Evolutionary conservation across 2,888 invertebrate genomes (phyloP).

Genomic region (Listrodromus nycthemerus): DNA sequence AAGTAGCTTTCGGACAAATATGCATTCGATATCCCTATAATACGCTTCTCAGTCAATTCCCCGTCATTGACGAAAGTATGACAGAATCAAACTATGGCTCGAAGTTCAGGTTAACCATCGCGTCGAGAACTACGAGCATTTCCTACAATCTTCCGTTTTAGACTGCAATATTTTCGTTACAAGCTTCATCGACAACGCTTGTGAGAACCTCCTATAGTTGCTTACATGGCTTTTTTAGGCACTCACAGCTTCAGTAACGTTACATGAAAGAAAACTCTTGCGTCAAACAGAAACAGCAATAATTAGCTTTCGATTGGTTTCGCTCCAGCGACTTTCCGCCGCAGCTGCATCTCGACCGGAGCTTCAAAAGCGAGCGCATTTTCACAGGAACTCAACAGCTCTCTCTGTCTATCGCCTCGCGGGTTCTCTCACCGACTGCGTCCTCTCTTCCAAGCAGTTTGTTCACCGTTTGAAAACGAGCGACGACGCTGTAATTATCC

Average conservation of each 20-base stretch:
- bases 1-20: neutral
- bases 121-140: too few species aligned
- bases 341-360: neutral
- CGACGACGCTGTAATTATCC: constrained; percentile 55
- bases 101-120: too few species aligned
- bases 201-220: neutral
- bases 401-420: neutral
- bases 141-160: too few species aligned
- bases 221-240: too few species aligned
- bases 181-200: neutral
- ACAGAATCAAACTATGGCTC: too few species aligned
- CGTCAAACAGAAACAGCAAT: neutral
- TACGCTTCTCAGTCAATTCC: neutral
- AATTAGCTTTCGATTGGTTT: constrained; percentile 3
- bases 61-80: too few species aligned
- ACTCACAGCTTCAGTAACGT: neutral
- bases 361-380: constrained; percentile 12
- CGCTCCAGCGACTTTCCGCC: neutral
- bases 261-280: neutral
- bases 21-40: neutral
- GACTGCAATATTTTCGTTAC: neutral
- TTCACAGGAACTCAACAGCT: constrained; percentile 10
- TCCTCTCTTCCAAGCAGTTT: constrained; percentile 24
- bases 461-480: constrained; percentile 28
- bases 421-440: neutral